A percentile compares a stretch with the other conserved stretches of the same genome.
These are phyloP conservation scores for Nannoperca australis DNA, from an alignment of 2,797 vertebrate genomes.

Conservation along the genomic window DNA sequence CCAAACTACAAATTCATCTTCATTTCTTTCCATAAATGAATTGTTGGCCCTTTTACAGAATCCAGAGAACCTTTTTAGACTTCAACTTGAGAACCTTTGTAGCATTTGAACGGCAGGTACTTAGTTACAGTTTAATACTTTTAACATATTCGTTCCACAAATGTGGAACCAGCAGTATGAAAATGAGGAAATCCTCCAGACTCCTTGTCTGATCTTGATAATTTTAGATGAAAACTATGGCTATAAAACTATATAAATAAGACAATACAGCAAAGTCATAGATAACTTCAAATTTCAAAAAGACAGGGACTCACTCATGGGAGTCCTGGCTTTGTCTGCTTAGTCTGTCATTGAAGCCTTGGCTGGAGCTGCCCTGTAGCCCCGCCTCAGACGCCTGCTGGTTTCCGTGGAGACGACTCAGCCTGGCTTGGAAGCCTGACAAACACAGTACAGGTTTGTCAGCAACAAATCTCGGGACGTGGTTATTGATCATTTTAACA, in stretches of 20 bases:
- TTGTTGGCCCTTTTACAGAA: conserved; percentile 3
- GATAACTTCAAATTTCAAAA: not conserved
- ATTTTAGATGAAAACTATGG: not conserved
- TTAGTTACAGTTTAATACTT: not conserved
- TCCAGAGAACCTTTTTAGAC: not conserved
- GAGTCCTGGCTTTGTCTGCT: conserved; percentile 90
- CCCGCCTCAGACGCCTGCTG: conserved; percentile 67
- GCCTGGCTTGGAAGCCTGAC: conserved; percentile 92
- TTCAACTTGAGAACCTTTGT: not conserved
- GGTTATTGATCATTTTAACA: conserved; percentile 4
- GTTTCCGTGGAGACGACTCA: conserved; percentile 90
- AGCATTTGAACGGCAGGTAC: conserved; percentile 7
- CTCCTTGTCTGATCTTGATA: not conserved
- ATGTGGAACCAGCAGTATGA: not conserved
- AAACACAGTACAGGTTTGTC: conserved; percentile 7
- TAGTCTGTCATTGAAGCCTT: conserved; percentile 87
- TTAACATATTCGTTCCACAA: conserved; percentile 2
- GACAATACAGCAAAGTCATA: not conserved
- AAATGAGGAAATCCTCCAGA: not conserved
- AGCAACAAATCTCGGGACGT: not conserved
- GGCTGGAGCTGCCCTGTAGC: conserved; percentile 83
- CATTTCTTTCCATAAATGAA: conserved; percentile 14
- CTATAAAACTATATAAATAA: not conserved
- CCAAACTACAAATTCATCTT: conserved; percentile 16
- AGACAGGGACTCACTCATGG: conserved; percentile 89